Percentiles rank a stretch among this genome's conserved stretches.
Conservation (phyloP, 2,113 vertebrate genomes). For the Oenanthe melanoleuca region DNA sequence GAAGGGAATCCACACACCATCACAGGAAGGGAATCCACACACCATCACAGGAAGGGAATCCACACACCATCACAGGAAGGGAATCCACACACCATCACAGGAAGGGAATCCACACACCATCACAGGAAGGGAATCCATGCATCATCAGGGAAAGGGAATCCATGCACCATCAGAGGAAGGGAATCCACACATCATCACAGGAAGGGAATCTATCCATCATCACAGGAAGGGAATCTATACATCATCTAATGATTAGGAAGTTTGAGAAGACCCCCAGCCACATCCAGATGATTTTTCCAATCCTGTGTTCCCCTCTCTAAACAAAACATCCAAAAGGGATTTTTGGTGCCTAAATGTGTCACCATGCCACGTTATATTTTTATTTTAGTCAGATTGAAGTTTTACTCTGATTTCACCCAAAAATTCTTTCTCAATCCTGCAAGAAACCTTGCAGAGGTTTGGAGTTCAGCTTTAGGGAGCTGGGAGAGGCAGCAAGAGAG, state of each 20-base stretch:
- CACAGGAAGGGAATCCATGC: neutral
- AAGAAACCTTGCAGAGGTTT: neutral
- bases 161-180: neutral
- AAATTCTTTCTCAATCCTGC: neutral
- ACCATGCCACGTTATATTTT: rapidly evolving
- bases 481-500: neutral
- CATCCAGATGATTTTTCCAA: neutral
- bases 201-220: no score
- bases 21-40: neutral
- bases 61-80: neutral
- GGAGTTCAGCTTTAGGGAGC: neutral
- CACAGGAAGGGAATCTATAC: neutral
- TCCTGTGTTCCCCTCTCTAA: neutral
- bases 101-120: no score
- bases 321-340: neutral
- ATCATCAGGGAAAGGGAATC: neutral
- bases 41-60: neutral
- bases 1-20: neutral
- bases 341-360: neutral
- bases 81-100: neutral
- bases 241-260: neutral
- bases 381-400: neutral
- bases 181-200: neutral
- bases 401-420: neutral
- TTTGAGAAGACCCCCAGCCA: neutral